Evolutionary conservation across 2,113 vertebrate species (phyloP), one percentile per base, ranked within the genome.

Genomic region (Sapayoa aenigma): DNA sequence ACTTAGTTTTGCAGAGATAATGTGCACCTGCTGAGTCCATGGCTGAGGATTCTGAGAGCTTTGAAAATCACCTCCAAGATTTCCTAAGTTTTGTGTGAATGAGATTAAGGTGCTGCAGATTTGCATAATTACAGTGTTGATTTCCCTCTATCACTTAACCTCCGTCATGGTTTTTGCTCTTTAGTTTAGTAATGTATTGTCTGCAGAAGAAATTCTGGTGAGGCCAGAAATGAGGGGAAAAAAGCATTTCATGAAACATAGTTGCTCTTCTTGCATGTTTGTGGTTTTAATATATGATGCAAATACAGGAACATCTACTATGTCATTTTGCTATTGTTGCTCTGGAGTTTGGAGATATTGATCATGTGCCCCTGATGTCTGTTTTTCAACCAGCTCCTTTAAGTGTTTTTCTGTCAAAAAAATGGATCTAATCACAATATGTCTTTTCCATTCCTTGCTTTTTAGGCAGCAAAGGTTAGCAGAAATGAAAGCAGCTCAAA

Each of bases 401-500:
- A 65, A 50, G 15, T 30, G 16, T 21, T 83, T 7, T 71, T 66
- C 33, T 89, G 50, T 84, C 50, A 67, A 73, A 88, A 87, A 27
- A 93, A 14, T 37, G 3, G 15, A 21, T 59, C 14, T 82, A 0
- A 55, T 94, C 41, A 87, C 60, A 88, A 71, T 19, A 56, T 53
- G 5, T 74, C 23, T 93, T 66, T 93, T 52, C n/a, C 4, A 9
- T 92, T 91, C 6, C 33, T 53, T 90, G 8, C 25, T 85, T 7
- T 66, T 39, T 95, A 99, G 99, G 91, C 99, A 99, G 91, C 98
- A 99, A 81, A 98, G 99, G 59, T 95, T 99, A 47, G 98, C 99
- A 2, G 98, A 99, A 96, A 99, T 99, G 99, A 99, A 99, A 95
- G 98, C 98, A 8, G 81, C 98, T 37, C 98, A 99, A 96, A 68